Evolutionary conservation across 1,140 invertebrate species (phyloP).

Genomic region (Monomorium pharaonis): DNA sequence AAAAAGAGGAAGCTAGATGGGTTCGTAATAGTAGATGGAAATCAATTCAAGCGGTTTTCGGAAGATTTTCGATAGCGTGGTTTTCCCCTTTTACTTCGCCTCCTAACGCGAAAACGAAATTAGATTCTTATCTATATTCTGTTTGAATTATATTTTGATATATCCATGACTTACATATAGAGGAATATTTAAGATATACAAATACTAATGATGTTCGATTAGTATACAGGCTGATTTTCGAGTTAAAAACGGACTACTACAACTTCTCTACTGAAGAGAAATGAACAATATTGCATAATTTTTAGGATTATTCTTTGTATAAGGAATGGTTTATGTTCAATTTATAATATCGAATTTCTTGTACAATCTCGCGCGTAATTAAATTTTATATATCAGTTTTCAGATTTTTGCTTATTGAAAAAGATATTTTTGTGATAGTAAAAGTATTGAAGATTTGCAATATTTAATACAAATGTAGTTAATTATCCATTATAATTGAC

Average conservation of each 20-base stretch:
- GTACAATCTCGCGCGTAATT: not conserved
- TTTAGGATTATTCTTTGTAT: slow-evolving; percentile 28
- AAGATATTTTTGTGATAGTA: slow-evolving; percentile 40
- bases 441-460: slow-evolving; percentile 32
- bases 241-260: not conserved
- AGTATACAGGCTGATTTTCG: not conserved
- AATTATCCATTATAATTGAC: slow-evolving; percentile 1
- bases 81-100: slow-evolving; percentile 96
- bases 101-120: slow-evolving; percentile 91
- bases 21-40: slow-evolving; percentile 96
- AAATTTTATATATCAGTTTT: slow-evolving; percentile 31
- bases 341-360: not conserved
- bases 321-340: not conserved
- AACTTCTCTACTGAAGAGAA: slow-evolving; percentile 1
- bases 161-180: slow-evolving; percentile 44
- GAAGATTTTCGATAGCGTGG: slow-evolving; percentile 96
- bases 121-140: slow-evolving; percentile 91
- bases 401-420: slow-evolving; percentile 14
- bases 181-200: slow-evolving; percentile 67
- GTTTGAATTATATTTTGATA: slow-evolving; percentile 84
- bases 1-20: slow-evolving; percentile 97
- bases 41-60: slow-evolving; percentile 97
- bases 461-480: slow-evolving; percentile 21
- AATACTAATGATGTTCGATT: slow-evolving; percentile 53
- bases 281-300: slow-evolving; percentile 10